phyloP scores from a whole-genome alignment of 2,888 invertebrate species.

The Asteroscopus sphinx region DNA sequence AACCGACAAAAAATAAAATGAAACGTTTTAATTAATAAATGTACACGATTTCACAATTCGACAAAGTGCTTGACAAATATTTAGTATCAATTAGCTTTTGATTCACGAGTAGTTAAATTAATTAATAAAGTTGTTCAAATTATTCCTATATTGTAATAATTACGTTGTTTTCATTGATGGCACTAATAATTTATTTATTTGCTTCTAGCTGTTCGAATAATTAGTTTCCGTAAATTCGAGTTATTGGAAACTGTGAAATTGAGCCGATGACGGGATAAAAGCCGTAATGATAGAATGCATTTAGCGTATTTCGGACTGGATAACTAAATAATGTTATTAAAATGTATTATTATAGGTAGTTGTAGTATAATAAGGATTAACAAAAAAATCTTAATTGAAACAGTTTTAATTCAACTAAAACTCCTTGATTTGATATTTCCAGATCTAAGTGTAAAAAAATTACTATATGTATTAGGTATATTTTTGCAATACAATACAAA shows the following conservation, averaged over 20 bases:
- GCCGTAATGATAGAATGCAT: background rate
- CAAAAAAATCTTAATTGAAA: no score
- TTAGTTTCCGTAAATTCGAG: background rate
- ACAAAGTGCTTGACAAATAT: constrained; percentile 25
- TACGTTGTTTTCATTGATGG: constrained; percentile 26
- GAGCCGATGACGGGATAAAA: background rate
- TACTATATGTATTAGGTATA: no score
- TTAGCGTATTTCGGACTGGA: background rate
- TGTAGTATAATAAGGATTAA: no score
- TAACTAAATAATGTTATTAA: no score
- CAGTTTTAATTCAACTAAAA: no score
- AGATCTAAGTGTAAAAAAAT: no score
- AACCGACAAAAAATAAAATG: constrained; percentile 13
- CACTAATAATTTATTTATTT: constrained; percentile 17
- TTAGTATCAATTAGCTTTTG: constrained; percentile 29
- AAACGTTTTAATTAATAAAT: constrained; percentile 16
- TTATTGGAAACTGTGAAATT: background rate
- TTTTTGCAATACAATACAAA: no score
- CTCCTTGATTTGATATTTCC: no score
- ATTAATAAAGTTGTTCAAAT: constrained; percentile 1
- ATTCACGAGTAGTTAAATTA: constrained; percentile 4
- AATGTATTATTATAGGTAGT: no score
- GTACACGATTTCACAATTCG: constrained; percentile 16
- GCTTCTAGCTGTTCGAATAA: constrained; percentile 16
- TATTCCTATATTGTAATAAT: constrained; percentile 19